Evolutionary conservation across 2,797 vertebrate species (phyloP).

Genomic region (Dendrocincla fuliginosa): DNA sequence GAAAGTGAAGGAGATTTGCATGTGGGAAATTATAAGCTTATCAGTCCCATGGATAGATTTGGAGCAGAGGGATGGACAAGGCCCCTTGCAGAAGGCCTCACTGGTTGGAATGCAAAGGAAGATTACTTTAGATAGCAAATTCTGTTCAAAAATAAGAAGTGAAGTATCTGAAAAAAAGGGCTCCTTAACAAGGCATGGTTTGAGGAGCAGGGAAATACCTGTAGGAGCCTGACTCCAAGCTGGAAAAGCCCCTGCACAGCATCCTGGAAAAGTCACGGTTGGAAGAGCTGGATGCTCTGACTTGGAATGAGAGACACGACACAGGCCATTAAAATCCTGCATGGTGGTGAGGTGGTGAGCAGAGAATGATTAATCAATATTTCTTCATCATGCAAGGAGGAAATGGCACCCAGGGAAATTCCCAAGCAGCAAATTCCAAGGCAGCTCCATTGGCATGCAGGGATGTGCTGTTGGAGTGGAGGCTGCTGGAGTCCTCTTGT

Average conservation of each 20-base stretch:
- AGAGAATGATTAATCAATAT: background rate
- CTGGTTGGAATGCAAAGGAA: background rate
- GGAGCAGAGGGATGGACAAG: background rate
- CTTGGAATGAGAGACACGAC: background rate
- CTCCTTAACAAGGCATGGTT: background rate
- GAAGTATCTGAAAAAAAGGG: fast-evolving
- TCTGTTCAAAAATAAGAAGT: background rate
- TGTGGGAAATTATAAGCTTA: fast-evolving
- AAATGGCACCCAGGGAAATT: background rate
- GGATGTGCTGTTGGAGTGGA: background rate
- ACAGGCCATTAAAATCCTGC: slow-evolving; percentile 26
- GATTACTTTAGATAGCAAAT: background rate
- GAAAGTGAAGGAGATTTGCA: background rate
- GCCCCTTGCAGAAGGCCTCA: background rate
- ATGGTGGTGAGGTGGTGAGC: background rate
- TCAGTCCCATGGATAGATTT: background rate
- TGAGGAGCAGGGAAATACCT: background rate
- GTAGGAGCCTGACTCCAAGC: fast-evolving
- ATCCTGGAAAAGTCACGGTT: background rate
- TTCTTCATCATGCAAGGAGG: background rate
- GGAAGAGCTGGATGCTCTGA: background rate
- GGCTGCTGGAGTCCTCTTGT: background rate
- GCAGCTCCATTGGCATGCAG: fast-evolving
- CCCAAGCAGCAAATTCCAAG: background rate
- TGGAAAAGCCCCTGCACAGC: background rate